phyloP scores from a whole-genome alignment of 2,888 invertebrate genomes.

The Synergus umbraculus region DNA sequence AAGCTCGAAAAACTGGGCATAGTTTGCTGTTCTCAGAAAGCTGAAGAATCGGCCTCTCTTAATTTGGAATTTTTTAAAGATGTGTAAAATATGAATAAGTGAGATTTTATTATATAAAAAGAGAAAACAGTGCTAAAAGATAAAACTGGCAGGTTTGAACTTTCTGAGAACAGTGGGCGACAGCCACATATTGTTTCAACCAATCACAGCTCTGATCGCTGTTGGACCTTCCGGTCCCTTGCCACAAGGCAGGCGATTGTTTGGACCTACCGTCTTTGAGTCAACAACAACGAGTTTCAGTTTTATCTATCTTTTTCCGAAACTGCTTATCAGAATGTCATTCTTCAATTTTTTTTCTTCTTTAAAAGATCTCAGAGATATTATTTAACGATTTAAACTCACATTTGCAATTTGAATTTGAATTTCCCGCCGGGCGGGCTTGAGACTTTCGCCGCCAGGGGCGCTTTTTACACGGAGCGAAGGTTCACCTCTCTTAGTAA shows the following conservation, averaged over 20 bases:
- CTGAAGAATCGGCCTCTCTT: not conserved
- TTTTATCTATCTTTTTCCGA: conserved; percentile 23
- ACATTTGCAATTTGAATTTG: not conserved
- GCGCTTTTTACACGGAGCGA: not conserved
- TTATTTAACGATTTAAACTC: not conserved
- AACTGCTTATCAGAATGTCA: not conserved
- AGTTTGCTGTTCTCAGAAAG: conserved; percentile 68
- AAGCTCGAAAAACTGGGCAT: conserved; percentile 72
- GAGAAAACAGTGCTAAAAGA: not conserved
- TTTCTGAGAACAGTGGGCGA: conserved; percentile 66
- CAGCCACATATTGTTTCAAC: conserved; percentile 77
- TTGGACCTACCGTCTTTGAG: conserved; percentile 77
- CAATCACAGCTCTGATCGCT: conserved; percentile 78
- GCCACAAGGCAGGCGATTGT: conserved; percentile 77
- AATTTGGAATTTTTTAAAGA: not conserved
- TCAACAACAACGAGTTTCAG: conserved; percentile 57
- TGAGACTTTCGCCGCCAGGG: not conserved
- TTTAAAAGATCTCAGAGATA: not conserved
- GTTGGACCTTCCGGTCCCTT: conserved; percentile 78
- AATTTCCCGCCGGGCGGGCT: not conserved
- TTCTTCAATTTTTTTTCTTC: not conserved
- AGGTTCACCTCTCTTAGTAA: not conserved
- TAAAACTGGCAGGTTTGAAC: conserved; percentile 27
- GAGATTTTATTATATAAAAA: not conserved
- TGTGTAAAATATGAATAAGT: not conserved